phyloP scores from a whole-genome alignment of 2,888 invertebrate genomes.

The Ophion ellenae region DNA sequence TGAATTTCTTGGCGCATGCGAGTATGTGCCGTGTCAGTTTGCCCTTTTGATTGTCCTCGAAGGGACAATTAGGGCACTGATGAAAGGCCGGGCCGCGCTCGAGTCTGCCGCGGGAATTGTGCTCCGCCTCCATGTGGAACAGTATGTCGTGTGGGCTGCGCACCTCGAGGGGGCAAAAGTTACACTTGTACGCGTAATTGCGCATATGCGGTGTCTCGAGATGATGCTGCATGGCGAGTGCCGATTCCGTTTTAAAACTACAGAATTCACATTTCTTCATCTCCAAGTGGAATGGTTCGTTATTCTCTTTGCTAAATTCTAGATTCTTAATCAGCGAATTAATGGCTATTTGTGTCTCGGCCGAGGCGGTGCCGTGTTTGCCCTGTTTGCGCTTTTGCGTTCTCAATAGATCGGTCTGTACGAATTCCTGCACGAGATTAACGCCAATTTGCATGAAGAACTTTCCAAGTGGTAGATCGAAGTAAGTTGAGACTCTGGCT shows the following conservation, averaged over 20 bases:
- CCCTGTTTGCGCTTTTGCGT: conserved; percentile 94
- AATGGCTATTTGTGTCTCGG: conserved; percentile 91
- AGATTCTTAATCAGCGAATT: conserved; percentile 93
- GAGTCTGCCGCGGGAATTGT: conserved; percentile 92
- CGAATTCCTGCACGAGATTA: conserved; percentile 95
- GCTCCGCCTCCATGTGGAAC: conserved; percentile 96
- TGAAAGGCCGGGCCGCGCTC: conserved; percentile 94
- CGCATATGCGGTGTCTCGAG: conserved; percentile 96
- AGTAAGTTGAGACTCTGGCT: conserved; percentile 89
- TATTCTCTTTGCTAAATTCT: conserved; percentile 93
- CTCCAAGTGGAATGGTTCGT: conserved; percentile 90
- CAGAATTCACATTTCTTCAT: conserved; percentile 95
- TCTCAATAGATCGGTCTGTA: conserved; percentile 95
- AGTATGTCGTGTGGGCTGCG: conserved; percentile 94
- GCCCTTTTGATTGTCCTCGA: conserved; percentile 96
- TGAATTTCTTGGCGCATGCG: conserved; percentile 95
- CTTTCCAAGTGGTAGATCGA: conserved; percentile 94
- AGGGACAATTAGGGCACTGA: conserved; percentile 96
- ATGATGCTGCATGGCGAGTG: conserved; percentile 93
- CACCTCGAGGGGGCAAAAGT: conserved; percentile 92
- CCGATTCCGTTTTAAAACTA: conserved; percentile 94
- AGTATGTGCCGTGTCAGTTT: conserved; percentile 94
- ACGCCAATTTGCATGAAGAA: conserved; percentile 96
- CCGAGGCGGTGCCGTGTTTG: conserved; percentile 87
- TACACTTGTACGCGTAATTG: conserved; percentile 93